Percentiles rank a stretch among this genome's conserved stretches.
Conservation (phyloP, 1,140 invertebrate species). For the Lasaia peninsularis region DNA sequence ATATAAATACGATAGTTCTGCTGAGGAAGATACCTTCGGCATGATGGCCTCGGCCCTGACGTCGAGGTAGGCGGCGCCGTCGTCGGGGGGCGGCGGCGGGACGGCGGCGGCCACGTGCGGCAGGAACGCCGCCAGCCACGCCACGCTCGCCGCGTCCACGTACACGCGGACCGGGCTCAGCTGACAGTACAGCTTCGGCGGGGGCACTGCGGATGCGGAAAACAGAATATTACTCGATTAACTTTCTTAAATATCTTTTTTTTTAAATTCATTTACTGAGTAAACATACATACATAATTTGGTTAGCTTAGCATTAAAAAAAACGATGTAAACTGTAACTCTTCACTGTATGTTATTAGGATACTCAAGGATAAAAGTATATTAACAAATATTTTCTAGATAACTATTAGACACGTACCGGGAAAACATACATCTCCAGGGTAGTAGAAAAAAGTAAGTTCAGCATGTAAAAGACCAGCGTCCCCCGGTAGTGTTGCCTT, state of each 20-base stretch:
- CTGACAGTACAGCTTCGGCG: constrained; percentile 94
- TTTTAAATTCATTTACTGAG: no score
- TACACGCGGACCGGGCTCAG: constrained; percentile 92
- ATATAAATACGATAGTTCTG: no score
- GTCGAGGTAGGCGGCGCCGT: constrained; percentile 86
- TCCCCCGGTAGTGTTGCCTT: constrained; percentile 92
- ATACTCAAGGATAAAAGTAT: no score
- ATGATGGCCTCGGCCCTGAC: constrained; percentile 93
- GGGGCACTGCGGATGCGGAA: constrained; percentile 88
- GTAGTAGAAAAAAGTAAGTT: constrained; percentile 98
- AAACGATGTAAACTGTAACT: no score
- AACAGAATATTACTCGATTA: no score
- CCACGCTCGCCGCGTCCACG: constrained; percentile 89
- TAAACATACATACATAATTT: no score
- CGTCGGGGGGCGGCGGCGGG: constrained; percentile 29
- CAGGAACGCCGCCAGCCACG: constrained; percentile 96
- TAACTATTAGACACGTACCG: constrained; percentile 74
- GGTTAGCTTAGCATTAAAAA: no score
- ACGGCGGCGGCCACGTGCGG: constrained; percentile 85
- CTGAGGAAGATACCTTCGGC: constrained; percentile 83
- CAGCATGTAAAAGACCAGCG: constrained; percentile 93
- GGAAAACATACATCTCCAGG: constrained; percentile 95
- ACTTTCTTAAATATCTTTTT: no score
- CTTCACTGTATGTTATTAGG: no score
- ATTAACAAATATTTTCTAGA: no score